Conservation (phyloP, 2,797 vertebrate genomes). For the Acanthis flammea region DNA sequence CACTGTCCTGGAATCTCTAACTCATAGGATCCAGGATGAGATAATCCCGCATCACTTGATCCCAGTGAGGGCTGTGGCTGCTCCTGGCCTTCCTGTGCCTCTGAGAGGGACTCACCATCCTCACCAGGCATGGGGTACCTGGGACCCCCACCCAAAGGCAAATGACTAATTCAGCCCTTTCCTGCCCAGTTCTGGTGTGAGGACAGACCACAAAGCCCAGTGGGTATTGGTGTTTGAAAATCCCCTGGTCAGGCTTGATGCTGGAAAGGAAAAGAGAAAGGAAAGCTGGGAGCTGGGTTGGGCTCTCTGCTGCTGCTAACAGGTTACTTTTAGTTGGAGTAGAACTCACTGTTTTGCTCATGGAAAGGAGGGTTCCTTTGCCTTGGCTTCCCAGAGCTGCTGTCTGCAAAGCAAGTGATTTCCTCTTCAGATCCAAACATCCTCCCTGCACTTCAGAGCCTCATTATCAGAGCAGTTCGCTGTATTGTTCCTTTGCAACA, state of each 20-base stretch:
- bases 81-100: background rate
- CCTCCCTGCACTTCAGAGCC: background rate
- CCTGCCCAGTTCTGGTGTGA: background rate
- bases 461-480: background rate
- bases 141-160: background rate
- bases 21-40: conserved; percentile 36
- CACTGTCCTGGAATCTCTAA: conserved; percentile 58
- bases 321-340: background rate
- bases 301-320: background rate
- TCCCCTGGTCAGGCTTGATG: background rate
- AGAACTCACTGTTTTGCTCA: background rate
- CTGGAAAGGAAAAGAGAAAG: background rate
- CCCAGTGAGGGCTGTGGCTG: background rate
- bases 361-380: background rate
- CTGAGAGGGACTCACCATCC: accelerated
- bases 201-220: background rate
- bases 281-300: background rate
- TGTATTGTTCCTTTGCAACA: background rate
- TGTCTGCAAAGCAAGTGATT: background rate
- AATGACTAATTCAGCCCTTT: background rate
- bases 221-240: background rate
- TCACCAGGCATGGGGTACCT: accelerated
- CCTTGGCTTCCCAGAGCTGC: background rate
- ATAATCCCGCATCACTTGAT: background rate
- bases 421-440: conserved; percentile 29